Base-by-base conservation (phyloP, 2,113 vertebrate species). In the Dasyornis broadbenti region DNA sequence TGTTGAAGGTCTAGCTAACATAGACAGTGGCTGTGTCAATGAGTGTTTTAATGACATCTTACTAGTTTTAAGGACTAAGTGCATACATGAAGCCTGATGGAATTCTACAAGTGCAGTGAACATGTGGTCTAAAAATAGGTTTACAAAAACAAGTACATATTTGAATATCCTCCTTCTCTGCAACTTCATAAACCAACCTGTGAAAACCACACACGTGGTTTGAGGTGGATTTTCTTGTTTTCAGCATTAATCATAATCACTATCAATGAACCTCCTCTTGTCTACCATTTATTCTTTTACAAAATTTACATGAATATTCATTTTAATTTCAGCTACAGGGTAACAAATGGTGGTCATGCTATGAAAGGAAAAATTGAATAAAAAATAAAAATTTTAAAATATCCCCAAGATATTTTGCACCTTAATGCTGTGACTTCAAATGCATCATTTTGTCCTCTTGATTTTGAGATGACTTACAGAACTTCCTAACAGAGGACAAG, bases 31-130 rank as follows among this genome's bases (percentile, higher is more conserved):
- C 68, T 88, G 42, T 60, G 71, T 66, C 90, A 94, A 78, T 61
- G 71, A 92, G 57, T 65, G 75, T 45, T 92, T 86, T 90, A 95
- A 94, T 82, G 87, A 82, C 53, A 82, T 94, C 91, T 86, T 61
- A 89, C 92, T 72, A 79, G 88, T 87, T 89, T 78, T 83, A 89
- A 79, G 80, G 44, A 90, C 78, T 81, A 81, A 61, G 57, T 75
- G 22, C 42, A 66, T 42, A 59, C 64, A 49, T 47, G 23, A 39
- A 79, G 57, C 45, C 54, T 40, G 64, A 60, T 76, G 69, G 95
- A 95, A 96, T 94, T 93, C 84, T 70, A 79, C 70, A 96, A 76
- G 61, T 63, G 91, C 28, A 64, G 57, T 45, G 86, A 93, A 72
- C 52, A 68, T 23, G 15, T n/a, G 59, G 44, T 49, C 52, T 78